Conservation (phyloP, 2,888 invertebrate species). For the Chalcosyrphus nemorum region DNA sequence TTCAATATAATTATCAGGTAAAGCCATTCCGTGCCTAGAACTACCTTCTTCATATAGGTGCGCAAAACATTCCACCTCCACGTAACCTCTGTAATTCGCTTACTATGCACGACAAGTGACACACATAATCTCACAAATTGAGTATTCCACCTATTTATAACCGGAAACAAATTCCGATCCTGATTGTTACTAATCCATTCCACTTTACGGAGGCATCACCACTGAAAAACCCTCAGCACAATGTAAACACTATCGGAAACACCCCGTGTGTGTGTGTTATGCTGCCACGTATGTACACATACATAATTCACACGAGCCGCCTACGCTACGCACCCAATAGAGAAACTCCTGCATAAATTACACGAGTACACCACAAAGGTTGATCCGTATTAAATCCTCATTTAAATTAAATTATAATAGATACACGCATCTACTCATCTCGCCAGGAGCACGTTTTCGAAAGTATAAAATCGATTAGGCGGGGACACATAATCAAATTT, state of each 20-base stretch:
- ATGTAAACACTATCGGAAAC: not conserved
- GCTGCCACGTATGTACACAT: not conserved
- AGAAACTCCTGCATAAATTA: constrained; percentile 54
- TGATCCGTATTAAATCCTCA: constrained; percentile 61
- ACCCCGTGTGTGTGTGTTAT: not conserved
- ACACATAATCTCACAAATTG: not conserved
- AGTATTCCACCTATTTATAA: not conserved
- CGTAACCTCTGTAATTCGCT: not conserved
- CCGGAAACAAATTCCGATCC: not conserved
- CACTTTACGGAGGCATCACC: constrained; percentile 17
- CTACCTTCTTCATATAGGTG: too few species aligned
- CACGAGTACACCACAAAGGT: constrained; percentile 50
- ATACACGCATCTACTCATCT: not conserved
- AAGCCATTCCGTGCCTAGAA: too few species aligned
- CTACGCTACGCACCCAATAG: not conserved
- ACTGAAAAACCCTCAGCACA: not conserved
- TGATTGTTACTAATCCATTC: constrained; percentile 12
- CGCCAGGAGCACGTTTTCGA: constrained; percentile 6
- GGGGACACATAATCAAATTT: constrained; percentile 17
- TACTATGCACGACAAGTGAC: not conserved
- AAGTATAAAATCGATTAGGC: constrained; percentile 22
- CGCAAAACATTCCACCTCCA: too few species aligned
- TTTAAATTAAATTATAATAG: constrained; percentile 60
- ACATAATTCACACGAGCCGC: constrained; percentile 39
- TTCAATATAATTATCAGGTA: too few species aligned